Base-by-base conservation (phyloP, 2,888 invertebrate genomes). In the Tetragonisca angustula region DNA sequence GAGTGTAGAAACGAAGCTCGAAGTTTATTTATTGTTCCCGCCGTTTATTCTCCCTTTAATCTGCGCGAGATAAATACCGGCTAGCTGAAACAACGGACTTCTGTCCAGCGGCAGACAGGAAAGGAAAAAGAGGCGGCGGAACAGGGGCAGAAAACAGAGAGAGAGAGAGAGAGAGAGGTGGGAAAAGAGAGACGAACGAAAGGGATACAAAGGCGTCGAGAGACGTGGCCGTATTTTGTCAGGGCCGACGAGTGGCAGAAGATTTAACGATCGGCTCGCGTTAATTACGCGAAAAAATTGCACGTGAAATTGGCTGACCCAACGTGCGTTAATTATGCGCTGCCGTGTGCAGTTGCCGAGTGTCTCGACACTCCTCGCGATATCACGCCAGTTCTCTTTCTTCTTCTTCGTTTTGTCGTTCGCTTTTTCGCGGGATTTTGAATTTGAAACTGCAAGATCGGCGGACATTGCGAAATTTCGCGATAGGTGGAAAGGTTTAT, bases 41-140 rank as follows among this genome's bases (percentile, higher is more conserved):
- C 70, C 89, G 77, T 89, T 89, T 89, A 76, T 88, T 89, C 81
- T 75, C 32, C 68, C 78, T 89, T 88, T 88, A 88, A 88, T 88
- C 88, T 88, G 78, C 72, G 64, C 61, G 74, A 84, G 89, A 88
- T 89, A 88, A 89, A 88, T 87, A 89, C 85, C 49, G 77, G 76
- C 68, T 56, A 69, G 79, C 74, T 81, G 74, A 79, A 87, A 87
- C 85, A 78, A 79, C 87, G 78, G 59, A 77, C 69, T 71, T 69
- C 65, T 62, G 73, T 76, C 78, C 67, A 78, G 43, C 74, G 52
- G 67, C 69, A 32, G 80, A 76, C 84, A 71, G 78, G 70, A 79
- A 79, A 79, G 68, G 68, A 67, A 71, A 49, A 69, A 74, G 43
- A 49, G 52, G 43, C n/a, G 27, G 43, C 43, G 43, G 43, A 43